phyloP scores from a whole-genome alignment of 2,797 vertebrate species.

The Rhinogobio ventralis region DNA sequence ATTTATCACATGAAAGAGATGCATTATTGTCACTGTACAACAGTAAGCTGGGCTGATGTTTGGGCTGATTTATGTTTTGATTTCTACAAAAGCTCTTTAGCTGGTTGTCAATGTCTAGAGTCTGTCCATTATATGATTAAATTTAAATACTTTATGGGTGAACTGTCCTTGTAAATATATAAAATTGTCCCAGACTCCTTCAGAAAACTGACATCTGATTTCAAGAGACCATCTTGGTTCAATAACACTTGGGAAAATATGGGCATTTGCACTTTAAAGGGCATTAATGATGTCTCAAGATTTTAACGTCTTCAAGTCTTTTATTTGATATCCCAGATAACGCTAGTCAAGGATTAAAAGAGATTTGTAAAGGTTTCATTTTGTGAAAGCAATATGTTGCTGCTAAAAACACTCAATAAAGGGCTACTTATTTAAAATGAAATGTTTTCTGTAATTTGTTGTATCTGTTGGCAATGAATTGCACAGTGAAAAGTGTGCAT shows the following conservation, averaged over 20 bases:
- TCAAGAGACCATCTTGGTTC: background rate
- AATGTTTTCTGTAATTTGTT: background rate
- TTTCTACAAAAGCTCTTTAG: constrained; percentile 30
- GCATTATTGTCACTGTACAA: constrained; percentile 25
- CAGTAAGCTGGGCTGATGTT: constrained; percentile 32
- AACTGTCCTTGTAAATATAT: background rate
- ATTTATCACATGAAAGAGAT: constrained; percentile 57
- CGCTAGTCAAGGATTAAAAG: background rate
- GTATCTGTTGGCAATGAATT: background rate
- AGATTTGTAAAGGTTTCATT: constrained; percentile 4
- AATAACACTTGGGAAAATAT: background rate
- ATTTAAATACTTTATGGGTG: background rate
- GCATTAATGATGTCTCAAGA: constrained; percentile 30
- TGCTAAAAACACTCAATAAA: constrained; percentile 45
- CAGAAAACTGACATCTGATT: background rate
- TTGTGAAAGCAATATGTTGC: constrained; percentile 32
- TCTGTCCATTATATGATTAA: background rate
- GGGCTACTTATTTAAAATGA: constrained; percentile 24
- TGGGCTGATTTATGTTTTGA: background rate
- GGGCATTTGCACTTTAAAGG: constrained; percentile 59
- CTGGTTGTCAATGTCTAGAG: background rate
- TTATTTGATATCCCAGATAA: constrained; percentile 20
- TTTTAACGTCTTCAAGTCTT: background rate
- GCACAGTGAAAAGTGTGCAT: background rate
- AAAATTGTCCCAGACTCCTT: background rate